These are phyloP conservation scores for Synanthedon tipuliformis DNA, from an alignment of 2,888 invertebrate genomes.

Conservation along the genomic window DNA sequence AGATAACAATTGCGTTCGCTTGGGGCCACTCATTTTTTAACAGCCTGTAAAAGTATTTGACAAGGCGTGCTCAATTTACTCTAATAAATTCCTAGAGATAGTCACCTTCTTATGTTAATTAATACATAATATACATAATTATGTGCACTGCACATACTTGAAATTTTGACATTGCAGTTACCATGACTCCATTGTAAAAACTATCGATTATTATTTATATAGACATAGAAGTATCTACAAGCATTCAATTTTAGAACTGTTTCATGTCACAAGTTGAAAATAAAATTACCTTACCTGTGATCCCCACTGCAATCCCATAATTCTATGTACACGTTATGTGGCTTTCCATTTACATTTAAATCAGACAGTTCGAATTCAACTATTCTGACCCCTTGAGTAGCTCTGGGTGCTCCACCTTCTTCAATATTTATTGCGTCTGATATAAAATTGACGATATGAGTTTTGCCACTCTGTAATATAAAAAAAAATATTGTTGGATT, in stretches of 20 bases:
- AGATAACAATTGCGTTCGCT: too few relatives aligned
- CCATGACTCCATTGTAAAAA: neutral
- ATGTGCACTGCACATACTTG: neutral
- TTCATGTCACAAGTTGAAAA: too few relatives aligned
- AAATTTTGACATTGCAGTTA: neutral
- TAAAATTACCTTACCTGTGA: constrained; percentile 62
- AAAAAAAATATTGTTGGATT: too few relatives aligned
- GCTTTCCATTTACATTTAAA: constrained; percentile 69
- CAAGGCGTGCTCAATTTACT: too few relatives aligned
- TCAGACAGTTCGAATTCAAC: constrained; percentile 80
- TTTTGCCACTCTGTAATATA: constrained; percentile 76
- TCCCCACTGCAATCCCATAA: constrained; percentile 86
- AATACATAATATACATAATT: too few relatives aligned
- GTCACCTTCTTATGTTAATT: too few relatives aligned
- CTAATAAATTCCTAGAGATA: too few relatives aligned
- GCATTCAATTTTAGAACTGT: neutral
- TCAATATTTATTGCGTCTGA: constrained; percentile 76
- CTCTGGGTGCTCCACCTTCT: constrained; percentile 69
- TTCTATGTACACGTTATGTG: constrained; percentile 76
- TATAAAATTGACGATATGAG: constrained; percentile 76
- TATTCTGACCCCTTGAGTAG: constrained; percentile 80
- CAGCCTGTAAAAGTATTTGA: too few relatives aligned
- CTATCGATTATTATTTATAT: neutral
- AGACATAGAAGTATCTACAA: neutral
- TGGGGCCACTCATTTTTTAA: too few relatives aligned